Conservation (phyloP, 2,888 invertebrate genomes). For the Tinea semifulvella region DNA sequence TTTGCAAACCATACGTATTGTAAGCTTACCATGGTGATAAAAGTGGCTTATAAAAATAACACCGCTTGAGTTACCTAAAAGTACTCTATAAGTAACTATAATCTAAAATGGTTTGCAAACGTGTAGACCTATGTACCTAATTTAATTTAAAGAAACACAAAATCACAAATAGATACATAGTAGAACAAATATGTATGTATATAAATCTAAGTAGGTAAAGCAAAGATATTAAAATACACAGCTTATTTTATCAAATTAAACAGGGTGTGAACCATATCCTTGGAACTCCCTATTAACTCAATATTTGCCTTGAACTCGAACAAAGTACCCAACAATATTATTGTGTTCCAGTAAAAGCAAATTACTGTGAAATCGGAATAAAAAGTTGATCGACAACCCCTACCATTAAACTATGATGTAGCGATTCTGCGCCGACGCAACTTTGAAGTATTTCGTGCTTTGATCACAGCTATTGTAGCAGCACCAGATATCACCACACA, state of each 20-base stretch:
- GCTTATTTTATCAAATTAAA: slow-evolving; percentile 22
- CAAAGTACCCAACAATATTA: slow-evolving; percentile 50
- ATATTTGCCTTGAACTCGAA: slow-evolving; percentile 60
- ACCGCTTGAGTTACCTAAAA: too few species aligned
- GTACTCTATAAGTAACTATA: too few species aligned
- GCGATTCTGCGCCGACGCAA: slow-evolving; percentile 59
- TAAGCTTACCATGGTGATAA: too few species aligned
- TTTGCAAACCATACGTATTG: too few species aligned
- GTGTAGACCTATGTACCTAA: too few species aligned
- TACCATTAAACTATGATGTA: slow-evolving; percentile 63
- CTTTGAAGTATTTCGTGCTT: slow-evolving; percentile 38
- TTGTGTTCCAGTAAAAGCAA: slow-evolving; percentile 55
- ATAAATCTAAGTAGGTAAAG: too few species aligned
- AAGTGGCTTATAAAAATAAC: too few species aligned
- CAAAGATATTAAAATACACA: too few species aligned
- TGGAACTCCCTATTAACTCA: slow-evolving; percentile 31
- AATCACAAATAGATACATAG: too few species aligned
- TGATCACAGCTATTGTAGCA: slow-evolving; percentile 28
- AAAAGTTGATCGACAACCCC: slow-evolving; percentile 59
- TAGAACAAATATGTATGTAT: too few species aligned
- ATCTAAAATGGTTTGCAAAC: too few species aligned
- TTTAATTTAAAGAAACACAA: too few species aligned
- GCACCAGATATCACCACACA: not conserved
- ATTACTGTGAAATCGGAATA: slow-evolving; percentile 64
- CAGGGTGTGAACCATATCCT: slow-evolving; percentile 51